Evolutionary conservation across 2,797 vertebrate species (phyloP), one percentile per base, ranked within the genome.

Genomic region (Sandelia bainsii): DNA sequence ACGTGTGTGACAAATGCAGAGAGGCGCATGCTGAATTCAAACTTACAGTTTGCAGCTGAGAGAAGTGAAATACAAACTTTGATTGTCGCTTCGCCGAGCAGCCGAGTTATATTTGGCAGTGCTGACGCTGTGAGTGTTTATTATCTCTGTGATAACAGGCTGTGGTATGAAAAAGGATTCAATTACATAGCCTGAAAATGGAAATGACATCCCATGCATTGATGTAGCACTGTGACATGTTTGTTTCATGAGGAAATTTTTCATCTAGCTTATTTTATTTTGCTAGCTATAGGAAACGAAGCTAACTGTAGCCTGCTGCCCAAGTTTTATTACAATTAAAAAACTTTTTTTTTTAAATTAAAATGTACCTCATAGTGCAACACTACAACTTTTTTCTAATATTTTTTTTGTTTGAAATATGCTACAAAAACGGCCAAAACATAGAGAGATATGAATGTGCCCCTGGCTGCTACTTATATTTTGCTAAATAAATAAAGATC

Each of bases 71-170:
- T 53, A 20, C 44, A 27, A 37, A 25, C 53, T 73, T 72, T 72
- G 71, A 67, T 72, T 76, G 27, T 16, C 1, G 7, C 37, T 69
- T 29, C 13, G 23, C 44, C 10, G 53, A 42, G 50, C 40, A 16
- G 29, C 29, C 51, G 62, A 70, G 72, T 63, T 79, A 77, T 79
- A 71, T 86, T 72, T 81, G 69, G 69, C 70, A 42, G 50, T 11
- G 20, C 34, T 45, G 66, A 68, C 29, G 19, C n/a, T n/a, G 62
- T 34, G 51, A 12, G 39, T 77, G 67, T 48, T 59, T 61, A 22
- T 76, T 46, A 59, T 79, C 63, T 79, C 23, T 48, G 63, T 23
- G 76, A 39, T 71, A 80, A 81, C 61, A 61, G 72, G 20, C 19
- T 72, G 48, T 14, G 29, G 20, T 44, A 23, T 48, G 46, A 44